Evolutionary conservation across 2,797 vertebrate genomes (phyloP).

Genomic region (Channa striata): DNA sequence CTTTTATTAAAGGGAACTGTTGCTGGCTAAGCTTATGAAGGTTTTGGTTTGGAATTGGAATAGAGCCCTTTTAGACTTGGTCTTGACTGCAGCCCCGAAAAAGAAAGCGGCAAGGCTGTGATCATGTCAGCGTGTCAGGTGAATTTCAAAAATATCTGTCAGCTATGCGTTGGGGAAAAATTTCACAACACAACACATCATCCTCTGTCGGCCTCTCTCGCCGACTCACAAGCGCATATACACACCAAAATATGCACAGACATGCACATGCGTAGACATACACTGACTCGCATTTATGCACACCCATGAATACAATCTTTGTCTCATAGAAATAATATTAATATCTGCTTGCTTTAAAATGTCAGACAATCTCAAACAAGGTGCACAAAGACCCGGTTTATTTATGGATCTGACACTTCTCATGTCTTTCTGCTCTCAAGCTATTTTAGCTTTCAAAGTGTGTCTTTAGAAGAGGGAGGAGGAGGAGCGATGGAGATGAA

Average conservation of each 20-base stretch:
- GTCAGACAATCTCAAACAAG: conserved; percentile 66
- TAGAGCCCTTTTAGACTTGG: too few species aligned
- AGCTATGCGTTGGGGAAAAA: conserved; percentile 36
- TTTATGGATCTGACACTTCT: conserved; percentile 78
- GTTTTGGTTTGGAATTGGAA: too few species aligned
- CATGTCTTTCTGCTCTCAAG: conserved; percentile 65
- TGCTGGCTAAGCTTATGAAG: too few species aligned
- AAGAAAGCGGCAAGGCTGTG: not conserved
- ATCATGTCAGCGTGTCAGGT: conserved; percentile 24
- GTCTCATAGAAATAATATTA: conserved; percentile 71
- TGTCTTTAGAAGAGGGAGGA: conserved; percentile 39
- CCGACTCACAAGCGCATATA: not conserved
- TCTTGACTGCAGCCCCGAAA: too few species aligned
- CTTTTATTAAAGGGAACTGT: too few species aligned
- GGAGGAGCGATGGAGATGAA: conserved; percentile 22
- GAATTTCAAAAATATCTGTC: conserved; percentile 48
- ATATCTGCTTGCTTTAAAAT: conserved; percentile 72
- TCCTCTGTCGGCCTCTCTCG: not conserved
- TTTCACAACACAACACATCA: conserved; percentile 38
- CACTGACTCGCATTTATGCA: conserved; percentile 34
- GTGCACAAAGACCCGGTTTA: conserved; percentile 76
- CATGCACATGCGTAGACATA: conserved; percentile 20
- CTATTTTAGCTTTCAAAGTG: conserved; percentile 77
- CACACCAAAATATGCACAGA: conserved; percentile 15
- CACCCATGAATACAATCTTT: conserved; percentile 52